Evolutionary conservation across 1,140 invertebrate genomes (phyloP).

Genomic region (Nomia melanderi): DNA sequence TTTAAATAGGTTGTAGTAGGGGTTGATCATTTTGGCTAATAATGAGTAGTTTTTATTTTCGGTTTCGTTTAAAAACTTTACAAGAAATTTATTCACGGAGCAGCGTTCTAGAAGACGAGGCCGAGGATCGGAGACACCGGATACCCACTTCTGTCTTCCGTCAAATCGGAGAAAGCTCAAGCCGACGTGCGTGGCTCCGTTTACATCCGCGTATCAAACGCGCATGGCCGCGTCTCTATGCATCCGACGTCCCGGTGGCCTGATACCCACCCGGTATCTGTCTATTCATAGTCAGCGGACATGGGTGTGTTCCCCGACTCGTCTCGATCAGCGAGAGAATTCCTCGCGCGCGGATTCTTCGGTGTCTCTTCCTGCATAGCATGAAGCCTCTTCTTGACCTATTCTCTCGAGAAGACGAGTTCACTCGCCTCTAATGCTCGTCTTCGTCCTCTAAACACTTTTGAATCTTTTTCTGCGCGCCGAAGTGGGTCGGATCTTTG

Average conservation of each 20-base stretch:
- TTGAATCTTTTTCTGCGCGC: too few species aligned
- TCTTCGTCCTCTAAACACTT: too few species aligned
- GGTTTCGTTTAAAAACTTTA: too few species aligned
- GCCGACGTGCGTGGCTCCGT: conserved; percentile 33
- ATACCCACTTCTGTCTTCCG: conserved; percentile 55
- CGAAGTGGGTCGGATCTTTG: too few species aligned
- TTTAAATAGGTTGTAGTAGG: too few species aligned
- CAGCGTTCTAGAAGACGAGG: too few species aligned
- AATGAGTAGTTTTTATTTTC: too few species aligned
- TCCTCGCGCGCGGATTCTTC: conserved; percentile 31
- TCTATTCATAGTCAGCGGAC: conserved; percentile 22
- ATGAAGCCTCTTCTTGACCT: too few species aligned
- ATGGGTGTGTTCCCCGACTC: conserved; percentile 55
- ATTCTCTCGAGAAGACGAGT: too few species aligned
- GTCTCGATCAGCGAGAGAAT: conserved; percentile 30
- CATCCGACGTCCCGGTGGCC: conserved; percentile 33
- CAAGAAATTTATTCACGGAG: too few species aligned
- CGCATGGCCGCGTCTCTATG: conserved; percentile 47
- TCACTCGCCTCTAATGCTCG: too few species aligned
- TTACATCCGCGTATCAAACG: conserved; percentile 40
- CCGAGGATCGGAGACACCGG: conserved; percentile 46
- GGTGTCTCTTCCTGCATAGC: conserved; percentile 21
- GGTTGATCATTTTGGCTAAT: too few species aligned
- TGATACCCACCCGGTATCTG: conserved; percentile 13
- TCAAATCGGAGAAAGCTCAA: conserved; percentile 56